These are phyloP conservation scores for Acanthoscelides obtectus DNA, from an alignment of 2,888 invertebrate genomes.

Conservation along the genomic window DNA sequence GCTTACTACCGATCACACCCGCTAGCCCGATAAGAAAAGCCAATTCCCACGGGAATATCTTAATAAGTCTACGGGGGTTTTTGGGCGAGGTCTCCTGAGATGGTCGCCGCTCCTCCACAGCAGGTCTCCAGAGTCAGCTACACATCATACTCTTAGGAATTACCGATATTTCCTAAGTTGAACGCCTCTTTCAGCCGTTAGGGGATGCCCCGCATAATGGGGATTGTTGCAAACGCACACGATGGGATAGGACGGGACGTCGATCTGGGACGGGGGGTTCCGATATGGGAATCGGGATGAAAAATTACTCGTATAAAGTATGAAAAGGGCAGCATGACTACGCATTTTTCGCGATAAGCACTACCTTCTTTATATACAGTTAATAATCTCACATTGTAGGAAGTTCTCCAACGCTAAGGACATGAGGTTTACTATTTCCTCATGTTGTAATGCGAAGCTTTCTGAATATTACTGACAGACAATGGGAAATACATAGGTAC, in stretches of 20 bases:
- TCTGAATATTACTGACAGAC: too few relatives aligned
- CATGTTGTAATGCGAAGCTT: too few relatives aligned
- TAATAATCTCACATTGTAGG: too few relatives aligned
- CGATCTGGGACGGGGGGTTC: not conserved
- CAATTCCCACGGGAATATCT: slow-evolving; percentile 45
- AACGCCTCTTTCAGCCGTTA: not conserved
- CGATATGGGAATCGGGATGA: not conserved
- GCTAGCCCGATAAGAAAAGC: slow-evolving; percentile 7
- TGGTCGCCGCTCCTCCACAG: slow-evolving; percentile 33
- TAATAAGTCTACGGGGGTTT: slow-evolving; percentile 46
- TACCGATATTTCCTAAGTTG: not conserved
- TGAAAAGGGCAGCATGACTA: not conserved
- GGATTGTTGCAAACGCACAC: not conserved
- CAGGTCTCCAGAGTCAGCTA: slow-evolving; percentile 30
- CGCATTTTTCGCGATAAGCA: not conserved
- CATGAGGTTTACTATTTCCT: too few relatives aligned
- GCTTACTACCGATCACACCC: not conserved
- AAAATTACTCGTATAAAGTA: not conserved
- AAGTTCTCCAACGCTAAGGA: too few relatives aligned
- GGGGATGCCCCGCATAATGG: not conserved
- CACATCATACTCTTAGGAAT: slow-evolving; percentile 37
- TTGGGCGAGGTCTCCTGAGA: slow-evolving; percentile 38
- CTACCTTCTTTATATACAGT: too few relatives aligned
- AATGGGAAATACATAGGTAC: too few relatives aligned
- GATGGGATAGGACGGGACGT: not conserved